Evolutionary conservation across 1,140 invertebrate genomes (phyloP).

Genomic region (Halyomorpha halys): DNA sequence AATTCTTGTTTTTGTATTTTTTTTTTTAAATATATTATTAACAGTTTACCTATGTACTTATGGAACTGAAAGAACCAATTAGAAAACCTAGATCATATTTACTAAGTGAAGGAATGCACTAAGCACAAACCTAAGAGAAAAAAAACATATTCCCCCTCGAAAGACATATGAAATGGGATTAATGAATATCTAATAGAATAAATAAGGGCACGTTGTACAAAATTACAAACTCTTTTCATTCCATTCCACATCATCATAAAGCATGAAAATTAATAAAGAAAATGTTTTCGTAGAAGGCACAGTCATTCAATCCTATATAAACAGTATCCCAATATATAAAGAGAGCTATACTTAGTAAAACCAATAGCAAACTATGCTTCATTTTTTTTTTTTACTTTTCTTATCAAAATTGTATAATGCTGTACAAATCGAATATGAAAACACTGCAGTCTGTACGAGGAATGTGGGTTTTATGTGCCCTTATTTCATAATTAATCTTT

Average conservation of each 20-base stretch:
- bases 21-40: too few species aligned
- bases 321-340: constrained; percentile 12
- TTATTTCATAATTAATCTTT: constrained; percentile 7
- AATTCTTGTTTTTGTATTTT: too few species aligned
- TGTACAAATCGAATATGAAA: constrained; percentile 17
- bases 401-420: constrained; percentile 14
- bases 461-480: constrained; percentile 20
- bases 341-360: constrained; percentile 13
- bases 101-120: constrained; percentile 3
- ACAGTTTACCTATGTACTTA: too few species aligned
- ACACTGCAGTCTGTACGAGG: constrained; percentile 18
- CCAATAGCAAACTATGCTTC: constrained; percentile 15
- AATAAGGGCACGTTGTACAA: constrained; percentile 1
- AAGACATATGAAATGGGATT: background rate
- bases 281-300: constrained; percentile 21
- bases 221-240: constrained; percentile 15
- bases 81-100: too few species aligned
- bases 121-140: constrained; percentile 5
- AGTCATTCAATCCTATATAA: constrained; percentile 18
- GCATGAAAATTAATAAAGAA: constrained; percentile 11
- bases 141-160: background rate
- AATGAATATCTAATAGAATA: background rate
- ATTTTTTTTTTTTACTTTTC: background rate
- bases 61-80: too few species aligned
- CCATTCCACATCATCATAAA: background rate